Conservation (phyloP, 2,888 invertebrate genomes). For the Temnothorax ravouxi region DNA sequence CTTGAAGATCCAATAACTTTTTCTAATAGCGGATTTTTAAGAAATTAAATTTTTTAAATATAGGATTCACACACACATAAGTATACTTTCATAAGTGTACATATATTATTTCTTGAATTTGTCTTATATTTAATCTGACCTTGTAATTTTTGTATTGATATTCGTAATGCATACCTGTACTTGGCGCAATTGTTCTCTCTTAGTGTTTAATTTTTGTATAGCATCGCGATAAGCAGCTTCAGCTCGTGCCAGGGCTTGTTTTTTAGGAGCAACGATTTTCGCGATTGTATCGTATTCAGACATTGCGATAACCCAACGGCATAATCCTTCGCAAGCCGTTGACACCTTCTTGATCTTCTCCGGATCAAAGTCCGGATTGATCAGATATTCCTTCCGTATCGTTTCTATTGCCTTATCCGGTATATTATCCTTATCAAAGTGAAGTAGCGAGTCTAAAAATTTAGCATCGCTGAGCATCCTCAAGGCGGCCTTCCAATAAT, state of each 20-base stretch:
- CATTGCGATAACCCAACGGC: slow-evolving; percentile 98
- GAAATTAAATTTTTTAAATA: not conserved
- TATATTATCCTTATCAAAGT: slow-evolving; percentile 98
- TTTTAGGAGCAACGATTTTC: slow-evolving; percentile 97
- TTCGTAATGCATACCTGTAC: slow-evolving; percentile 84
- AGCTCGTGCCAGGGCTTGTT: slow-evolving; percentile 95
- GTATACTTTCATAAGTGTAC: not conserved
- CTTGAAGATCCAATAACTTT: slow-evolving; percentile 84
- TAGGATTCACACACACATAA: not conserved
- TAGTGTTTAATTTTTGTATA: slow-evolving; percentile 92
- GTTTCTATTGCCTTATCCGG: slow-evolving; percentile 93
- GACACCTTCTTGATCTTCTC: slow-evolving; percentile 96
- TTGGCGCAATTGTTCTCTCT: slow-evolving; percentile 92
- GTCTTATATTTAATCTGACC: too few relatives aligned
- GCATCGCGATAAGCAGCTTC: slow-evolving; percentile 92
- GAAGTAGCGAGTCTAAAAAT: slow-evolving; percentile 94
- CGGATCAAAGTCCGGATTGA: slow-evolving; percentile 96
- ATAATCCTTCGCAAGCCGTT: slow-evolving; percentile 95
- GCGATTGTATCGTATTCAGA: slow-evolving; percentile 98
- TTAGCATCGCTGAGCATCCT: slow-evolving; percentile 96
- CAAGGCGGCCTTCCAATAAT: slow-evolving; percentile 97
- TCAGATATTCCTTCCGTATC: slow-evolving; percentile 92
- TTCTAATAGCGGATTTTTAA: not conserved
- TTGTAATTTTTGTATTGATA: not conserved
- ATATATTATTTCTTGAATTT: not conserved